A percentile compares a stretch with the other conserved stretches of the same genome.
These are phyloP conservation scores for Echinops telfairi DNA, from an alignment of 2,113 vertebrate species.

Conservation along the genomic window DNA sequence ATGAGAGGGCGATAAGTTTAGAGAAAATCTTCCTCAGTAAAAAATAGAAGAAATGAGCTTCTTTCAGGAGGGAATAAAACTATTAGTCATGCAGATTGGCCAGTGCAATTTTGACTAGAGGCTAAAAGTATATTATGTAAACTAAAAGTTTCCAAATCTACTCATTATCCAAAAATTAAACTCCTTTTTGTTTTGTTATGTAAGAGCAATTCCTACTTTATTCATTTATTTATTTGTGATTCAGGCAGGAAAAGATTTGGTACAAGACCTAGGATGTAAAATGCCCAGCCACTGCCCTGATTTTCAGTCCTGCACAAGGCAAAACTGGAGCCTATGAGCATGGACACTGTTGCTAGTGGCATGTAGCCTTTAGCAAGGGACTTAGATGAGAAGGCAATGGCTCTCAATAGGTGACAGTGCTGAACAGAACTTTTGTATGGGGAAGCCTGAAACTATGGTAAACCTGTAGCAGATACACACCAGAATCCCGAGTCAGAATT, in stretches of 20 bases:
- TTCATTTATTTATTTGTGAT: background rate
- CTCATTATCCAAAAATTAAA: background rate
- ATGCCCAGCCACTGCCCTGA: background rate
- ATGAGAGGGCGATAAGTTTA: background rate
- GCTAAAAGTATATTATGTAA: background rate
- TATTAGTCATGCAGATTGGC: background rate
- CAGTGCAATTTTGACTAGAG: background rate
- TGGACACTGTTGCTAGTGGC: background rate
- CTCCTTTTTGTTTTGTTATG: background rate
- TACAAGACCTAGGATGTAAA: background rate
- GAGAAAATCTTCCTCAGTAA: background rate
- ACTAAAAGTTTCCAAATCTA: background rate
- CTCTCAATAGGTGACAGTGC: background rate
- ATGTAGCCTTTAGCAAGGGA: rapidly evolving
- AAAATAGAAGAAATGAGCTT: conserved; percentile 51
- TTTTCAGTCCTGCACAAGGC: background rate
- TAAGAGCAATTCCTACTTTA: background rate
- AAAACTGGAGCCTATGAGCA: background rate
- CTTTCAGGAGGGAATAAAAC: background rate
- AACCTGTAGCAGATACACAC: background rate
- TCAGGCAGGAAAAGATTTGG: background rate
- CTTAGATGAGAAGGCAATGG: background rate
- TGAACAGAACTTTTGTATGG: background rate
- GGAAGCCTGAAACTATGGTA: background rate
- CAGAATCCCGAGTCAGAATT: background rate